Conservation (phyloP, 1,140 invertebrate genomes). For the Listronotus bonariensis region DNA sequence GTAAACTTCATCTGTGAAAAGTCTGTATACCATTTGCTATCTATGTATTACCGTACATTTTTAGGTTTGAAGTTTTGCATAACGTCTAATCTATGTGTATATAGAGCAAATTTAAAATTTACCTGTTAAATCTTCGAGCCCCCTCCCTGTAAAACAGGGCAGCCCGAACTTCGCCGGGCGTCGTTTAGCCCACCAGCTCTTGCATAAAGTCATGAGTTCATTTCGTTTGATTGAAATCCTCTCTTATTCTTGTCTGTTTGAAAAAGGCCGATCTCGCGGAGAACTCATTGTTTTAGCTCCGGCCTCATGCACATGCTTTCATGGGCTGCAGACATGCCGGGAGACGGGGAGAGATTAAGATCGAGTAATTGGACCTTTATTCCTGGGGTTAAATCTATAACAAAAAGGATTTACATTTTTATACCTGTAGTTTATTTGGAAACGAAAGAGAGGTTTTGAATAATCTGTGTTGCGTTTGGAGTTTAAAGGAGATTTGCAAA, state of each 20-base stretch:
- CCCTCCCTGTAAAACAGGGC: no score
- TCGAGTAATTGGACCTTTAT: slow-evolving; percentile 36
- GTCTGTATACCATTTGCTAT: no score
- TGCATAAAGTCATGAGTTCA: slow-evolving; percentile 56
- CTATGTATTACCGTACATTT: no score
- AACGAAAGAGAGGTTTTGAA: no score
- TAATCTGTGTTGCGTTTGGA: no score
- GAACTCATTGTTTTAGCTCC: slow-evolving; percentile 49
- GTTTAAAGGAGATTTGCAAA: no score
- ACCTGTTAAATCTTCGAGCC: no score
- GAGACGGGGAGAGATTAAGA: slow-evolving; percentile 21
- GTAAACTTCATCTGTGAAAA: no score
- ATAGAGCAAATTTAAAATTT: no score
- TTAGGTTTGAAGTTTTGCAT: no score
- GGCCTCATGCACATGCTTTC: slow-evolving; percentile 54
- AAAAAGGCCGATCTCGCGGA: slow-evolving; percentile 51
- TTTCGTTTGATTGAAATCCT: slow-evolving; percentile 57
- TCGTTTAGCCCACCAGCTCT: slow-evolving; percentile 39
- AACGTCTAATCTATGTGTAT: no score
- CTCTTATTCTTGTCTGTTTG: slow-evolving; percentile 55
- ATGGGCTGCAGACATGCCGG: slow-evolving; percentile 41
- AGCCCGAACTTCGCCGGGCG: no score
- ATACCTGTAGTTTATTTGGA: slow-evolving; percentile 16
- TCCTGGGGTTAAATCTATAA: slow-evolving; percentile 18
- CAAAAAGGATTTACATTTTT: slow-evolving; percentile 30